Evolutionary conservation across 2,113 vertebrate species (phyloP).

Genomic region (Glaucomys volans): DNA sequence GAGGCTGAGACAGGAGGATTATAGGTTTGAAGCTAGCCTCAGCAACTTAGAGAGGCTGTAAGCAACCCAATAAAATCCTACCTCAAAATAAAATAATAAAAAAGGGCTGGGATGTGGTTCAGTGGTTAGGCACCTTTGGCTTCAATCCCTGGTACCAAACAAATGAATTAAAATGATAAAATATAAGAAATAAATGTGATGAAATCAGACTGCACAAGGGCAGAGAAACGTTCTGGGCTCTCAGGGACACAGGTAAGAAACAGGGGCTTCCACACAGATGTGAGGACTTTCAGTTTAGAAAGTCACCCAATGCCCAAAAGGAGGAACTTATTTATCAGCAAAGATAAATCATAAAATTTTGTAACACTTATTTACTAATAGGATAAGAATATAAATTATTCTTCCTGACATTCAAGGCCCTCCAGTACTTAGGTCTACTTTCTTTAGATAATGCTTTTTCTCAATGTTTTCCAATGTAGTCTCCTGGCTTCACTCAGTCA

Average conservation of each 20-base stretch:
- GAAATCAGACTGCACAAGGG: neutral
- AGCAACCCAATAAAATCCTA: no score
- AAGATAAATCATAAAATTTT: neutral
- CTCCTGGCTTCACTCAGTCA: neutral
- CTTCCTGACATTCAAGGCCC: neutral
- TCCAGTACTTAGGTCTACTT: neutral
- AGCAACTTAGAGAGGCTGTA: no score
- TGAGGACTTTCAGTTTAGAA: neutral
- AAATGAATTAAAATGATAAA: slow-evolving; percentile 36
- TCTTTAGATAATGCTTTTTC: neutral
- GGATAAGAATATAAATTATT: neutral
- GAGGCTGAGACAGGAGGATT: no score
- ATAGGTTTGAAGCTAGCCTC: no score
- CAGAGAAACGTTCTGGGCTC: neutral
- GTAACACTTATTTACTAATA: neutral
- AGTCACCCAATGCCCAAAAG: neutral
- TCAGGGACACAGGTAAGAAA: neutral
- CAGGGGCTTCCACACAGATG: neutral
- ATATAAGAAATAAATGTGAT: neutral
- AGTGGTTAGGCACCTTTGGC: no score
- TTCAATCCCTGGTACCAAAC: no score
- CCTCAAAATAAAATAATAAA: no score
- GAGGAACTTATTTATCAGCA: neutral
- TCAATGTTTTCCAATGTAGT: neutral
- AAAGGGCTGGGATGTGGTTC: no score